Evolutionary conservation across 2,113 vertebrate genomes (phyloP).

Genomic region (Sturnira hondurensis): DNA sequence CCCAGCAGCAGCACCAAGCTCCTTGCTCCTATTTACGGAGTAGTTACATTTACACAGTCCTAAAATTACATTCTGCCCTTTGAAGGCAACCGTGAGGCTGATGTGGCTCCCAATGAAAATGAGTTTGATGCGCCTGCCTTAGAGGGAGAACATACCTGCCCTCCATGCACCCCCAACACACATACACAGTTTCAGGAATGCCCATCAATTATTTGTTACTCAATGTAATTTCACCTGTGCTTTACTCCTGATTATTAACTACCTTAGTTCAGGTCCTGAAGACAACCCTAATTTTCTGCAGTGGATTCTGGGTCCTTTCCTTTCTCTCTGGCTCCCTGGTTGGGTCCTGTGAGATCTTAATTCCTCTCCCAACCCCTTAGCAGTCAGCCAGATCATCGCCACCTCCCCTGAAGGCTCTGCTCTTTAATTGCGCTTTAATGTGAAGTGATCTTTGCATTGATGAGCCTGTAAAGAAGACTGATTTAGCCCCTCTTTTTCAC

Average conservation of each 20-base stretch:
- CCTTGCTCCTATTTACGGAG: too few species aligned
- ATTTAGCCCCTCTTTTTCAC: constrained; percentile 61
- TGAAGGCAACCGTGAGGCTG: too few species aligned
- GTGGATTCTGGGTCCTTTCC: not conserved
- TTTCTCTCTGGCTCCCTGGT: not conserved
- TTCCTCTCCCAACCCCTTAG: not conserved
- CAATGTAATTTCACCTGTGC: not conserved
- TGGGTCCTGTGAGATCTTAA: not conserved
- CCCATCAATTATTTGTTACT: not conserved
- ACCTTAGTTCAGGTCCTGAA: not conserved
- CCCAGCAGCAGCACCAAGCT: too few species aligned
- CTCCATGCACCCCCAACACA: fast-evolving
- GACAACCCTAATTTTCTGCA: not conserved
- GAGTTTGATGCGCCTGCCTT: not conserved
- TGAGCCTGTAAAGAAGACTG: constrained; percentile 76
- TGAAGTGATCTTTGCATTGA: constrained; percentile 77
- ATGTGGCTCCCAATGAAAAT: too few species aligned
- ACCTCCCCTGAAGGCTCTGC: constrained; percentile 40
- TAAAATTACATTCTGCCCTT: too few species aligned
- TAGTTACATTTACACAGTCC: too few species aligned
- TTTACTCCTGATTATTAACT: not conserved
- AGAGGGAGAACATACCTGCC: not conserved
- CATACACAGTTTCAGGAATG: not conserved
- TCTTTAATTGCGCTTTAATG: constrained; percentile 80
- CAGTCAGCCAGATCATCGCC: not conserved